Conservation (phyloP, 2,888 invertebrate species). For the Tinea pellionella region DNA sequence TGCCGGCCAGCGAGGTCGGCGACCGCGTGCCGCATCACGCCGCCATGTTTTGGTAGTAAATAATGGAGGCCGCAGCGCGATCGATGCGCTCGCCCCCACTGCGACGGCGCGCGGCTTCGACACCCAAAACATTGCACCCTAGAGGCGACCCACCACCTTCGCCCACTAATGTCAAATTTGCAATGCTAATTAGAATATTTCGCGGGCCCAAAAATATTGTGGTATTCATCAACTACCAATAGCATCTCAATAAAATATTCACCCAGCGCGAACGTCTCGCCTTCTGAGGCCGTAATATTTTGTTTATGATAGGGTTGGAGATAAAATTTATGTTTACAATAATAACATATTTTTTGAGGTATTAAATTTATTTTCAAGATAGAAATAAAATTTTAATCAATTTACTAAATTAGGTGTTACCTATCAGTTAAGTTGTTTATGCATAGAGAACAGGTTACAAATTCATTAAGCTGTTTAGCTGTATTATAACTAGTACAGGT, state of each 20-base stretch:
- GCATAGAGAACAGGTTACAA: not conserved
- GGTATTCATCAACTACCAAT: slow-evolving; percentile 8
- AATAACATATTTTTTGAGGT: too few relatives aligned
- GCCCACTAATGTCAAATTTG: slow-evolving; percentile 15
- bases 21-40: slow-evolving; percentile 53
- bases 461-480: not conserved
- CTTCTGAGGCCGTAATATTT: not conserved
- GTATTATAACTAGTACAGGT: not conserved
- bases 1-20: slow-evolving; percentile 33
- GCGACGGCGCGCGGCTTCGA: slow-evolving; percentile 33
- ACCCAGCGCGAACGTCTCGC: not conserved
- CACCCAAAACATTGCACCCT: slow-evolving; percentile 47
- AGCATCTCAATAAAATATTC: not conserved
- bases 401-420: not conserved
- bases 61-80: slow-evolving; percentile 27
- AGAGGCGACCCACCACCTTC: slow-evolving; percentile 18
- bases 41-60: slow-evolving; percentile 65
- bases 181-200: slow-evolving; percentile 11
- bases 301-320: not conserved
- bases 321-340: too few relatives aligned
- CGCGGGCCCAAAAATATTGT: slow-evolving; percentile 9
- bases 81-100: slow-evolving; percentile 31
- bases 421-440: not conserved
- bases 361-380: too few relatives aligned
- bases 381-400: not conserved